Base-by-base conservation (phyloP, 1,140 invertebrate species). In the Drosophila repleta region DNA sequence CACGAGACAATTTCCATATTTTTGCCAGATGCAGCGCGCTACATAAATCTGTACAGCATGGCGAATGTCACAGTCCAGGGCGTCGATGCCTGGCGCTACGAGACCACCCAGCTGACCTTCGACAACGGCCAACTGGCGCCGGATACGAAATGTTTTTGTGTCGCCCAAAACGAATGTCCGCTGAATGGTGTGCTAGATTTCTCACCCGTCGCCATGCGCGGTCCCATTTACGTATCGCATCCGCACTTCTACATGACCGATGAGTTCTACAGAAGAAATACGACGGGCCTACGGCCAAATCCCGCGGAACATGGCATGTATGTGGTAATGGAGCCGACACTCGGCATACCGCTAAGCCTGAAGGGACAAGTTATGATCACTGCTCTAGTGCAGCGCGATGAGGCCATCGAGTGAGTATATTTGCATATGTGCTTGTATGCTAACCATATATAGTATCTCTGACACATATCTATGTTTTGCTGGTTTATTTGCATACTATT, bases 181-280 rank as follows among this genome's bases (percentile, higher is more conserved):
- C 46, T 56, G 48, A 87, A 87, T 64, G 94, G 94, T 3, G 92
- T 94, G 1, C 91, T 95, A 71, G 95, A 96, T 87, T 94, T 95
- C 26, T 94, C 95, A 0, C 92, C 92, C n/a, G 95, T 95, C 43
- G 93, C 95, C 77, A 95, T 92, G 79, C 94, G 94, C 7, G 95
- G 96, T 10, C 97, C 97, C 0, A 94, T 96, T 4, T 97, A 96
- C 79, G 92, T 97, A 46, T 97, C 97, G 4, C 95, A 95, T 78
- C 97, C 97, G 0, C 97, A 98, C 92, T 98, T 97, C 92, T 95
- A 96, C 83, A 92, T 95, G 68, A 96, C 95, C 1, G 96, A 97
- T 90, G 92, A 93, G 0, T 93, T 87, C 63, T 95, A 97, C 45
- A 75, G 90, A 13, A 69, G 94, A 4, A 91, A 92, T 13, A 94